These are phyloP conservation scores for Drosophila mulleri DNA, from an alignment of 2,888 invertebrate species.

Conservation along the genomic window DNA sequence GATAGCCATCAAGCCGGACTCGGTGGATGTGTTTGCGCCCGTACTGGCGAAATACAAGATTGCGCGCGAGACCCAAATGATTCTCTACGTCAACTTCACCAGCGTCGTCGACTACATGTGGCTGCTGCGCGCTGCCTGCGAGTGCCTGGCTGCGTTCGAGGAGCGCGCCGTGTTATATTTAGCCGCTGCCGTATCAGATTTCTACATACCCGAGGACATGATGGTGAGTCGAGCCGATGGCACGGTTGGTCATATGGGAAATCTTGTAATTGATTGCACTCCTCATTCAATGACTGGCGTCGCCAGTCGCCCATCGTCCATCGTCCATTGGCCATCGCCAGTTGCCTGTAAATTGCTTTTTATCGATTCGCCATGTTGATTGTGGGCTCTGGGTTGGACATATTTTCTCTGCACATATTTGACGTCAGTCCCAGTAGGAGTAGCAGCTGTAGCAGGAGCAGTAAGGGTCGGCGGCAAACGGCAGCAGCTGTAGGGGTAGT, in stretches of 20 bases:
- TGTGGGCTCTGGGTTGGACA: conserved; percentile 44
- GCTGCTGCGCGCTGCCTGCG: conserved; percentile 93
- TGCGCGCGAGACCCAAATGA: conserved; percentile 90
- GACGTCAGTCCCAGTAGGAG: conserved; percentile 50
- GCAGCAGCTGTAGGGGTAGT: background rate
- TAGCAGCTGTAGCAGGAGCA: conserved; percentile 1
- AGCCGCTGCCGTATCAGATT: conserved; percentile 99
- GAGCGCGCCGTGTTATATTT: conserved; percentile 93
- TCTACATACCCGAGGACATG: conserved; percentile 96
- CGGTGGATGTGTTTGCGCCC: conserved; percentile 90
- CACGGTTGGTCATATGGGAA: conserved; percentile 64
- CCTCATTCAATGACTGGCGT: conserved; percentile 59
- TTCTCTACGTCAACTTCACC: conserved; percentile 92
- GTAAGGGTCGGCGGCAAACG: background rate
- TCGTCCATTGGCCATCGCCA: background rate
- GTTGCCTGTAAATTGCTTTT: conserved; percentile 72
- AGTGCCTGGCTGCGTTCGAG: conserved; percentile 89
- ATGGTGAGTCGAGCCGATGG: conserved; percentile 88
- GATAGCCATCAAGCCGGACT: conserved; percentile 90
- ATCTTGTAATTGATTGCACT: conserved; percentile 78
- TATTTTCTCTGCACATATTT: conserved; percentile 62
- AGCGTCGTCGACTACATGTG: conserved; percentile 96
- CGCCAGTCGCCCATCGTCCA: background rate
- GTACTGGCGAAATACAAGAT: conserved; percentile 92
- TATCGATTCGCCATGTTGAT: conserved; percentile 68